phyloP scores from a whole-genome alignment of 2,113 vertebrate genomes.

The Psilopogon haemacephalus region DNA sequence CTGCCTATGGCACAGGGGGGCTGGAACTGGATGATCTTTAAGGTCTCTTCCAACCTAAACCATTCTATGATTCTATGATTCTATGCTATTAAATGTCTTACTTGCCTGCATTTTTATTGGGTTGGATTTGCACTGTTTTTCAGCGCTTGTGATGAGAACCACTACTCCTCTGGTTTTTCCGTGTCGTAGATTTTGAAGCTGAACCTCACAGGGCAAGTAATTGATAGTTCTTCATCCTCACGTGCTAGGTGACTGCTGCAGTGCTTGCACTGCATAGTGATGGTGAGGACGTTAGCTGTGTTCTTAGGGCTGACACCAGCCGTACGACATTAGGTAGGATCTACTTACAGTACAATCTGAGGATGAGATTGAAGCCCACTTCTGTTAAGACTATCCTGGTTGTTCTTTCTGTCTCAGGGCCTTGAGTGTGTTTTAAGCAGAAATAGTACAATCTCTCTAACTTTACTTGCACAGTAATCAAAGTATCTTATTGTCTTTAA shows the following conservation, averaged over 20 bases:
- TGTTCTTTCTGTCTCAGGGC: neutral
- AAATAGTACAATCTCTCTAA: neutral
- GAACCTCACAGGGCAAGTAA: neutral
- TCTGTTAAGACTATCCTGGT: neutral
- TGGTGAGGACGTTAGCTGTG: neutral
- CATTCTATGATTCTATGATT: too few relatives aligned
- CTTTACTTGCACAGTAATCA: neutral
- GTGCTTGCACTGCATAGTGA: neutral
- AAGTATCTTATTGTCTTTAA: neutral
- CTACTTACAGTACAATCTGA: neutral
- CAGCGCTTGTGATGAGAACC: neutral
- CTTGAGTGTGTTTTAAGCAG: neutral
- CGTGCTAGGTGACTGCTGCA: neutral
- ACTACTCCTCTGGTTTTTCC: neutral
- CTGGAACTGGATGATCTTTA: too few relatives aligned
- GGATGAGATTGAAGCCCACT: neutral
- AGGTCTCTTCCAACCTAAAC: too few relatives aligned
- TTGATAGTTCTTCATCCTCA: neutral
- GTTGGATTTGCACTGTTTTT: neutral
- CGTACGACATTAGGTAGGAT: neutral
- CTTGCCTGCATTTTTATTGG: neutral
- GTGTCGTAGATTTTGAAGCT: neutral
- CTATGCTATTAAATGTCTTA: neutral
- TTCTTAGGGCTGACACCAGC: neutral
- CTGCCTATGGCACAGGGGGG: too few relatives aligned